Conservation (phyloP, 2,797 vertebrate species). For the Pelobates cultripes region DNA sequence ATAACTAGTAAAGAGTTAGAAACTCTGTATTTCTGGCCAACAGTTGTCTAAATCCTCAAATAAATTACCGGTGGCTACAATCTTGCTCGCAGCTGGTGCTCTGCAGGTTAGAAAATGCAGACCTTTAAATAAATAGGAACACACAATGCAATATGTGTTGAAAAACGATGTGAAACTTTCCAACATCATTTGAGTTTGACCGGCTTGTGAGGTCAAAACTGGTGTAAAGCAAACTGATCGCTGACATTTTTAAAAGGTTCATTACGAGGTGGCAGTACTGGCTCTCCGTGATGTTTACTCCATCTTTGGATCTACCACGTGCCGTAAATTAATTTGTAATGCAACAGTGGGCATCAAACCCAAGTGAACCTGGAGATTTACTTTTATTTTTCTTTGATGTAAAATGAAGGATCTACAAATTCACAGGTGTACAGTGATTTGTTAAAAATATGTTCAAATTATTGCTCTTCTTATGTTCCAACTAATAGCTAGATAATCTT, state of each 20-base stretch:
- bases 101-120: constrained; percentile 10
- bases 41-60: constrained; percentile 34
- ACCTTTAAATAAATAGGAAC: constrained; percentile 34
- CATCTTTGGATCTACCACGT: too few species aligned
- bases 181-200: background rate
- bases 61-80: constrained; percentile 50
- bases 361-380: too few species aligned
- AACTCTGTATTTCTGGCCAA: constrained; percentile 31
- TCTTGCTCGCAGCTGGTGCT: constrained; percentile 33
- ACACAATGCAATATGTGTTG: background rate
- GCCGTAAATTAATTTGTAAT: background rate
- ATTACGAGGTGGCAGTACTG: background rate
- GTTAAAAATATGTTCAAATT: too few species aligned
- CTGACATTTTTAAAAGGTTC: background rate
- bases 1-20: background rate
- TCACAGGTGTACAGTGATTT: too few species aligned
- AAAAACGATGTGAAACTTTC: constrained; percentile 6
- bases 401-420: too few species aligned
- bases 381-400: too few species aligned
- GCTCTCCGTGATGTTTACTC: background rate
- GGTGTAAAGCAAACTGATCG: background rate
- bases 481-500: too few species aligned
- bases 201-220: background rate
- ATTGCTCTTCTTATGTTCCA: too few species aligned
- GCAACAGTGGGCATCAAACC: background rate